These are phyloP conservation scores for Lordiphosa andalusiaca DNA, from an alignment of 2,888 invertebrate genomes.

Conservation along the genomic window DNA sequence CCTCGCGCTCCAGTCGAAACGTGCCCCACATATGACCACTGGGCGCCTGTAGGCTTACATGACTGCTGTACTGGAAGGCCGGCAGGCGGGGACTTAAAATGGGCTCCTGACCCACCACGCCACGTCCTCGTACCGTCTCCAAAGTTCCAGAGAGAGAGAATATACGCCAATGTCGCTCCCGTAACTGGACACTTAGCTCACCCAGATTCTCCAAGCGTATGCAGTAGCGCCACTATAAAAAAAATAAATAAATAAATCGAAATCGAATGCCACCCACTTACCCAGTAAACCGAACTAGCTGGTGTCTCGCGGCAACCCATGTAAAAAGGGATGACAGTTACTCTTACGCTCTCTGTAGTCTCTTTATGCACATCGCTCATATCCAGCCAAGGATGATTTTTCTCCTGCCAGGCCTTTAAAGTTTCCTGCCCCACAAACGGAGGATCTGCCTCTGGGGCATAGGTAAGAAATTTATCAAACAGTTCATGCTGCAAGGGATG, in stretches of 20 bases:
- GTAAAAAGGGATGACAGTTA: constrained; percentile 99
- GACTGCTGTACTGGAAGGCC: constrained; percentile 98
- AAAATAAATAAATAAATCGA: background rate
- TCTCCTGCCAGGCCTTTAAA: constrained; percentile 96
- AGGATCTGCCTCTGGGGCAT: constrained; percentile 89
- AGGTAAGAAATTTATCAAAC: constrained; percentile 95
- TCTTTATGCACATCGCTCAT: constrained; percentile 98
- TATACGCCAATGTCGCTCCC: constrained; percentile 99
- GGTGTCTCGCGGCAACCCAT: constrained; percentile 97
- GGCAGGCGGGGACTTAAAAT: constrained; percentile 92
- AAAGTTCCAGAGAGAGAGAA: constrained; percentile 96
- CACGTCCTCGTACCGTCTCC: constrained; percentile 96
- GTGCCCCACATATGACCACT: constrained; percentile 95
- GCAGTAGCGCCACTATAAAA: constrained; percentile 95
- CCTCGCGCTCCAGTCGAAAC: constrained; percentile 97
- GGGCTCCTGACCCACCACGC: constrained; percentile 98
- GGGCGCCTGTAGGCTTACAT: constrained; percentile 97
- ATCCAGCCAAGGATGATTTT: constrained; percentile 98
- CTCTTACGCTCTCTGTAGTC: constrained; percentile 92
- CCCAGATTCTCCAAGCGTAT: constrained; percentile 97
- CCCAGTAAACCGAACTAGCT: constrained; percentile 93
- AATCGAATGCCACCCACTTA: constrained; percentile 29
- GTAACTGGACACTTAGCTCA: constrained; percentile 91
- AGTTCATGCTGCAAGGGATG: constrained; percentile 96
- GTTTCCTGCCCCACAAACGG: constrained; percentile 94